These are phyloP conservation scores for Antitype chi DNA, from an alignment of 2,888 invertebrate genomes.

Conservation along the genomic window DNA sequence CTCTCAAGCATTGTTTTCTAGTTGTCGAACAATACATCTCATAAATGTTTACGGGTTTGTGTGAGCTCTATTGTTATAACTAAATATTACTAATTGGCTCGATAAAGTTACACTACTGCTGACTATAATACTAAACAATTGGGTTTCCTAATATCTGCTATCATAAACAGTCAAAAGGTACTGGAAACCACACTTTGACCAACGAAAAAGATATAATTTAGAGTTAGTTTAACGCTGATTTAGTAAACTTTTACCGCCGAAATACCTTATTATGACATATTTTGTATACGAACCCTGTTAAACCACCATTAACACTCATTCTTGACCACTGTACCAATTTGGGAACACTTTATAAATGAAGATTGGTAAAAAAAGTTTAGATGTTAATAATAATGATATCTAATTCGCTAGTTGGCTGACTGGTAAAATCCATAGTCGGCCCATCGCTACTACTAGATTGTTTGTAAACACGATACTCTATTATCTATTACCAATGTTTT, in stretches of 20 bases:
- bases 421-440: not conserved
- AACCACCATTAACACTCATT: too few species aligned
- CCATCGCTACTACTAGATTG: not conserved
- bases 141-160: not conserved
- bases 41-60: not conserved
- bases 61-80: not conserved
- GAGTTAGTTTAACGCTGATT: not conserved
- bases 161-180: not conserved
- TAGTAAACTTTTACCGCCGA: not conserved
- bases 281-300: not conserved
- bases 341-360: too few species aligned
- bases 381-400: too few species aligned
- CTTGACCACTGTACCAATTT: too few species aligned
- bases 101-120: not conserved
- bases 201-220: not conserved
- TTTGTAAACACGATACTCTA: too few species aligned
- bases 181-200: not conserved
- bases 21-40: not conserved
- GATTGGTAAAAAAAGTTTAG: too few species aligned
- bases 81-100: not conserved
- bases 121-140: not conserved
- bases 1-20: not conserved
- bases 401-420: not conserved
- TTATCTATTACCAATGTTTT: not conserved
- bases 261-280: not conserved